Evolutionary conservation across 2,113 vertebrate species (phyloP).

Genomic region (Elgaria multicarinata): DNA sequence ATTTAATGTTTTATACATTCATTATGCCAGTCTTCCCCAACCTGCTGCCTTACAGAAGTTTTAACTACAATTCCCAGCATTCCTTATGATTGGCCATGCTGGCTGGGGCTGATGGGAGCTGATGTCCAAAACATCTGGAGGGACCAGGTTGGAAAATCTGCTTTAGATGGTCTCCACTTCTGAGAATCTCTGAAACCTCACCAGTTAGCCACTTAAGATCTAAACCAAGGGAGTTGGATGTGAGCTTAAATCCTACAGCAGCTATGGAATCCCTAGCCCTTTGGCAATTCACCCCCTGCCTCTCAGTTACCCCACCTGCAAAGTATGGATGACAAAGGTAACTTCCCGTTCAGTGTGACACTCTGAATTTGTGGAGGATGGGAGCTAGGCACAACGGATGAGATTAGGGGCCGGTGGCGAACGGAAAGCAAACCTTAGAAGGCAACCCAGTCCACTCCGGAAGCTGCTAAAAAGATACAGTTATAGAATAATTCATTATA

Average conservation of each 20-base stretch:
- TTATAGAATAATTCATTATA: not conserved
- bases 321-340: not conserved
- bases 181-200: not conserved
- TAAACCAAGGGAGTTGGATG: not conserved
- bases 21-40: no score
- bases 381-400: not conserved
- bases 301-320: not conserved
- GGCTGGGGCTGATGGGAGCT: no score
- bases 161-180: not conserved
- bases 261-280: not conserved
- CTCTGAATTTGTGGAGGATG: not conserved
- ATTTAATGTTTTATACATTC: no score
- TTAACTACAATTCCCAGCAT: not conserved
- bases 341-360: not conserved
- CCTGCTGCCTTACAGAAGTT: not conserved
- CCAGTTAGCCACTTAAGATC: not conserved
- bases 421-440: not conserved
- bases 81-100: no score
- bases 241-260: not conserved
- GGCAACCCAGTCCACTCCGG: not conserved
- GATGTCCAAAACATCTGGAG: no score
- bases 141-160: not conserved
- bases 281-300: not conserved
- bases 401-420: not conserved
- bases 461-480: not conserved